Base-by-base conservation (phyloP, 2,888 invertebrate genomes). In the Eulithis prunata region DNA sequence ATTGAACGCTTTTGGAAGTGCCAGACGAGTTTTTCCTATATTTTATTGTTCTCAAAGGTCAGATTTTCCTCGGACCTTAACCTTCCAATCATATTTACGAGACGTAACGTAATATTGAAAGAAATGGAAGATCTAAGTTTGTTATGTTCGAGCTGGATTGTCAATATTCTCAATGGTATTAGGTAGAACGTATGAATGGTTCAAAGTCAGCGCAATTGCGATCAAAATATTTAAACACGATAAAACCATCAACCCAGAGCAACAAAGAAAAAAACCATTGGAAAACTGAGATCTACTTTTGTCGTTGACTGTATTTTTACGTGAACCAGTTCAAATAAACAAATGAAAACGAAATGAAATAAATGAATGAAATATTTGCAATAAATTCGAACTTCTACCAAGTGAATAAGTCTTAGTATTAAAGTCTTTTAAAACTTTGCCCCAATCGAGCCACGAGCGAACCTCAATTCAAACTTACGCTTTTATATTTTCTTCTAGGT, bases 61-160 rank as follows among this genome's bases (percentile, higher is more conserved):
- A 62, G 47, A 66, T 66, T 54, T 57, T 61, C 61, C 11, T 36
- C 60, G 47, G 57, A 59, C 62, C 66, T 66, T 61, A 64, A 61
- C 66, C 64, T 64, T 61, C 61, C 69, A 58, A 66, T 66, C 66
- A 69, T 66, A 66, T 66, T 66, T 66, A 66, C 54, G 64, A 43
- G 53, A 63, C 63, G 46, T 60, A 68, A 64, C 60, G 61, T 68
- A 61, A 68, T 68, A 64, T 63, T 62, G 43, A 58, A 62, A 56
- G 57, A 38, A 55, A 46, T 57, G 64, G 57, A 14, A 55, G 45
- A 53, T 57, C 57, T 57, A 61, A 57, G 51, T 66, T 61, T 14
- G 55, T 65, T 43, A 63, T 28, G 46, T 45, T 28, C 21, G 38
- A 52, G 32, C 52, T 52, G 45, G 32, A 58, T 47, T 32, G 58